Evolutionary conservation across 30 jellyfish, hydroid and myxozoan genomes (phyloP), one percentile per base, ranked within the genome.

Genomic region (Mastigias papua): DNA sequence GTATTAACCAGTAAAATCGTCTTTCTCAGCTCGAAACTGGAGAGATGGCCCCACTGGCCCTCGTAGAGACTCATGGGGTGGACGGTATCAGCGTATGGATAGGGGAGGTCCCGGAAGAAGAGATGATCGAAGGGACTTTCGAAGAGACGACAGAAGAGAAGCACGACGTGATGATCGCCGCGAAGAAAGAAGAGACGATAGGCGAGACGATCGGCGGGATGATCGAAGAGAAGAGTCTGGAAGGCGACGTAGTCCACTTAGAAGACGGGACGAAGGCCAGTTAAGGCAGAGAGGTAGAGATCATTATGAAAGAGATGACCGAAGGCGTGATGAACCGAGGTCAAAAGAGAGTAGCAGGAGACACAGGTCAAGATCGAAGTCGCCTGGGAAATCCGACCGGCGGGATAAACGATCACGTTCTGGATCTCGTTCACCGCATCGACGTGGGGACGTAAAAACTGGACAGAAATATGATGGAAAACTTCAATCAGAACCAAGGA

Each of bases 211-310:
- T 16, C 26, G 72, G 28, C 46, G 90, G 73, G 70, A 75, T 7
- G 72, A 23, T 8, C 68, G 81, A 1, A 29, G 83, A 48, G 83
- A 72, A 16, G 63, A 30, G 60, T 51, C 42, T 7, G 81, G 86
- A 15, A 70, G 87, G 57, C 50, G 93, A 15, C 81, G 73, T 8
- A 69, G 86, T 57, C 93, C 93, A 30, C 68, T 71, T 21, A 48
- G 93, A 51, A 84, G 93, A 29, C 81, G 93, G 48, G 93, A 84
- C 6, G 86, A 71, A 31, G 65, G 69, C 30, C 28, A 20, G 20
- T 42, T 70, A 2, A 34, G 90, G 33, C 90, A 65, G 50, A 34
- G 77, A 78, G 63, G 82, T 19, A 48, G 69, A 26, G 63, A 61
- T 26, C 69, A 58, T 25, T 20, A 28, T 25, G 63, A 51, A 49